Base-by-base conservation (phyloP, 2,797 vertebrate genomes). In the Sphenodon punctatus region DNA sequence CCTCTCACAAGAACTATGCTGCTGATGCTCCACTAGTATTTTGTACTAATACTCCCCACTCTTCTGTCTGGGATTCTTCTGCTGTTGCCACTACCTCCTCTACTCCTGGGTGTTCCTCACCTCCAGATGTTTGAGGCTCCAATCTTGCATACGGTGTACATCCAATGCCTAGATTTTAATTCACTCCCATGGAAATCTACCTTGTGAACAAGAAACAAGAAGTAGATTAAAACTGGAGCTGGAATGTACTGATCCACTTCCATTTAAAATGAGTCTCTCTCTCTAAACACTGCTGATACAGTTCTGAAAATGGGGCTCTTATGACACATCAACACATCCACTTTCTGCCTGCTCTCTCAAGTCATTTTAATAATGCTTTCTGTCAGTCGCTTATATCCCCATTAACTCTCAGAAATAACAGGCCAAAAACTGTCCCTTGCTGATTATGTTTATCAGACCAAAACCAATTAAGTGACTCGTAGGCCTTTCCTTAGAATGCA, bases 361-460 rank as follows among this genome's bases (percentile, higher is more conserved):
- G n/a, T n/a, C n/a, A n/a, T n/a, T n/a, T n/a, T n/a, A n/a, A n/a
- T n/a, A n/a, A n/a, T n/a, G n/a, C 1, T 53, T 64, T 78, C 10
- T 51, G 48, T 13, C 0, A 17, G 61, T 27, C 55, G 73, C 56
- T 27, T 2, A 38, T 17, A 3, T 17, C 2, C 23, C 55, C 45
- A 53, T 45, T 67, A 80, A 56, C 16, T 7, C 55, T 39, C 42
- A 78, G n/a, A 82, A 82, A 84, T 36, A 76, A 58, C 20, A 71
- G 3, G 10, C 3, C 69, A 48, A 70, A 80, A n/a, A 27, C 53
- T 53, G 27, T 45, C 51, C 32, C 9, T 43, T 72, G 48, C 76
- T 42, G 8, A 27, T 34, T 65, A 58, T 45, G 61, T 56, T 15
- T 34, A 66, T 53, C 17, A 53, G 15, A 82, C 13, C 46, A 75